These are phyloP conservation scores for Heliocidaris erythrogramma DNA, from an alignment of 35 echinoderm and acorn worm genomes.

Conservation along the genomic window DNA sequence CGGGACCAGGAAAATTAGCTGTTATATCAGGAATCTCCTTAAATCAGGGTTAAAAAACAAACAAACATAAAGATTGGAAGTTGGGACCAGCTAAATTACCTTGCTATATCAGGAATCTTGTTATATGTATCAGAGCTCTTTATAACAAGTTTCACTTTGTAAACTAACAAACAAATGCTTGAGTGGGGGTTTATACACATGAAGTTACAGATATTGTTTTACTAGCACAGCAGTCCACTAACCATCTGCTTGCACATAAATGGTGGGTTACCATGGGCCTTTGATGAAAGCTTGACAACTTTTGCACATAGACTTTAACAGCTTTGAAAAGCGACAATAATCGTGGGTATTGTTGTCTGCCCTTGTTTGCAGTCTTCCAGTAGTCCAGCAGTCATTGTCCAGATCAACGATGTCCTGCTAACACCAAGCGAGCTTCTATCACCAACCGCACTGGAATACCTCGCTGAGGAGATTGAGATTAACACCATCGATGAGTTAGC, in stretches of 20 bases:
- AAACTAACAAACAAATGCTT: too few relatives aligned
- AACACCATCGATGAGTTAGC: conserved; percentile 36
- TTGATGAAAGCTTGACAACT: neutral
- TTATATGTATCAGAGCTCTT: neutral
- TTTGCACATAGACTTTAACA: neutral
- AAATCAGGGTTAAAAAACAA: too few relatives aligned
- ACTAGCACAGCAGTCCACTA: too few relatives aligned
- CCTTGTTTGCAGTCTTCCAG: neutral
- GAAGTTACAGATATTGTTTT: too few relatives aligned
- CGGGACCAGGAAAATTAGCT: too few relatives aligned
- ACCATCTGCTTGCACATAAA: too few relatives aligned
- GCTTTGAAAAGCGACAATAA: neutral
- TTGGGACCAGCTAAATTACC: too few relatives aligned
- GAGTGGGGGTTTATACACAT: too few relatives aligned
- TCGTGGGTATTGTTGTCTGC: neutral
- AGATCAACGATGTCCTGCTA: conserved; percentile 70
- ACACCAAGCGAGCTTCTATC: conserved; percentile 73
- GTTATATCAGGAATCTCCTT: too few relatives aligned
- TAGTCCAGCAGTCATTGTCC: conserved; percentile 90
- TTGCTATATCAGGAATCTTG: too few relatives aligned
- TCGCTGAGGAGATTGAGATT: conserved; percentile 73
- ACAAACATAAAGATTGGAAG: too few relatives aligned
- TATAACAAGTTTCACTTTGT: neutral
- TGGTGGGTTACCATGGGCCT: too few relatives aligned
- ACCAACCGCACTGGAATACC: conserved; percentile 72